phyloP scores from a whole-genome alignment of 2,888 invertebrate genomes.

The Tridacna crocea region DNA sequence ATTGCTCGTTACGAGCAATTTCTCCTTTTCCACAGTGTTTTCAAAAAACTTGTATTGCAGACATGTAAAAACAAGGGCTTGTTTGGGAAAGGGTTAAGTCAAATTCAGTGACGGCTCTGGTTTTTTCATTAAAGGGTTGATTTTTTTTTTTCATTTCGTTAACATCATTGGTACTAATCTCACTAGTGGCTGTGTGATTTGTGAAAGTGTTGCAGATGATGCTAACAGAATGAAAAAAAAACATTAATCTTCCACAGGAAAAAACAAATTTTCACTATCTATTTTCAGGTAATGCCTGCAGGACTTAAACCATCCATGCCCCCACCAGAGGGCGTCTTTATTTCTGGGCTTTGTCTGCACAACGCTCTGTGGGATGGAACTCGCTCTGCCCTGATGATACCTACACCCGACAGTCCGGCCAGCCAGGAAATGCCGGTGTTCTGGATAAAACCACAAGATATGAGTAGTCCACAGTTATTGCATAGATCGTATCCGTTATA shows the following conservation, averaged over 20 bases:
- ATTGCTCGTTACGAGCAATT: slow-evolving; percentile 1
- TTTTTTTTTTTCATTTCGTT: too few species aligned
- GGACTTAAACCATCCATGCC: slow-evolving; percentile 69
- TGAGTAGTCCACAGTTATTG: slow-evolving; percentile 36
- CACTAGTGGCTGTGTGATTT: not conserved
- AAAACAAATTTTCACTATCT: not conserved
- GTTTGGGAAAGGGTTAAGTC: not conserved
- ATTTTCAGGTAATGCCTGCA: slow-evolving; percentile 77
- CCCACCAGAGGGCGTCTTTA: slow-evolving; percentile 76
- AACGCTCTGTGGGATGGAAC: slow-evolving; percentile 80
- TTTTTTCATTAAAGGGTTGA: too few species aligned
- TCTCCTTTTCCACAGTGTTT: slow-evolving; percentile 4
- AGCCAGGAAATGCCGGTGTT: slow-evolving; percentile 73
- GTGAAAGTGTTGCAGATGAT: not conserved
- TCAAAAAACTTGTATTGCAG: not conserved
- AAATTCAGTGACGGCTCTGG: too few species aligned
- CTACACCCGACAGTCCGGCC: slow-evolving; percentile 58
- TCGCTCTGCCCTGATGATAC: slow-evolving; percentile 67
- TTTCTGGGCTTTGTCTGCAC: slow-evolving; percentile 75
- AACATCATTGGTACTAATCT: too few species aligned
- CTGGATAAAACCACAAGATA: slow-evolving; percentile 76
- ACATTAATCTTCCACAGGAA: too few species aligned
- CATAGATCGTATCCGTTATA: slow-evolving; percentile 59
- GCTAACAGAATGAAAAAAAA: not conserved
- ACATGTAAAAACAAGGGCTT: not conserved